These are phyloP conservation scores for Drosophila sturtevanti DNA, from an alignment of 1,140 invertebrate species.

Conservation along the genomic window DNA sequence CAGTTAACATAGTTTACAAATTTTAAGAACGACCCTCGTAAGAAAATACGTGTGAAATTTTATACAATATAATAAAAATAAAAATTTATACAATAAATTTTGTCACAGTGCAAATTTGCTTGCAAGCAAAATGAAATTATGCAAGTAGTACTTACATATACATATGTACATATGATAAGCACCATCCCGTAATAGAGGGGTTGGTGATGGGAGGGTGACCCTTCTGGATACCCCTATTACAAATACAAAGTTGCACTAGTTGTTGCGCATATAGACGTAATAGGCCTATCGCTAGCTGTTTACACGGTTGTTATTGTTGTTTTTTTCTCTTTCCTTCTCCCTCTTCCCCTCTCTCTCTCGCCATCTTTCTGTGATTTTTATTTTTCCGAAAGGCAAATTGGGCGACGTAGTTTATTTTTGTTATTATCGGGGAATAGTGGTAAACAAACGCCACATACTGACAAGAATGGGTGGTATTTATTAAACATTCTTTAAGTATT, in stretches of 20 bases:
- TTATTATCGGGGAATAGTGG: slow-evolving; percentile 25
- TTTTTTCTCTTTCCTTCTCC: slow-evolving; percentile 3
- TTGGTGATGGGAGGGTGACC: not conserved
- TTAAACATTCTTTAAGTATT: not conserved
- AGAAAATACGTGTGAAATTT: not conserved
- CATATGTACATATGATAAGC: too few relatives aligned
- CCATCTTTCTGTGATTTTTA: not conserved
- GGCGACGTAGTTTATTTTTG: slow-evolving; percentile 34
- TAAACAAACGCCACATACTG: slow-evolving; percentile 17
- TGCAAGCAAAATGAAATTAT: slow-evolving; percentile 35
- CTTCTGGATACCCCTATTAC: not conserved
- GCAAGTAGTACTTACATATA: too few relatives aligned
- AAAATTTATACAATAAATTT: slow-evolving; percentile 40
- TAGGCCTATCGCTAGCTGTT: slow-evolving; percentile 14
- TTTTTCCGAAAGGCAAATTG: slow-evolving; percentile 17
- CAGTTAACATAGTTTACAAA: not conserved
- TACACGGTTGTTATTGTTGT: slow-evolving; percentile 16
- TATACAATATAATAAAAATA: not conserved
- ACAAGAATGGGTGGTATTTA: not conserved
- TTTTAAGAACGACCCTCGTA: not conserved
- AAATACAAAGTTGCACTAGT: slow-evolving; percentile 38
- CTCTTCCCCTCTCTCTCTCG: not conserved
- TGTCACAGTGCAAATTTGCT: slow-evolving; percentile 19
- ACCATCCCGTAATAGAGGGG: not conserved
- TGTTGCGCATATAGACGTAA: slow-evolving; percentile 48